These are phyloP conservation scores for Actenoides hombroni DNA, from an alignment of 2,113 vertebrate genomes.

Conservation along the genomic window DNA sequence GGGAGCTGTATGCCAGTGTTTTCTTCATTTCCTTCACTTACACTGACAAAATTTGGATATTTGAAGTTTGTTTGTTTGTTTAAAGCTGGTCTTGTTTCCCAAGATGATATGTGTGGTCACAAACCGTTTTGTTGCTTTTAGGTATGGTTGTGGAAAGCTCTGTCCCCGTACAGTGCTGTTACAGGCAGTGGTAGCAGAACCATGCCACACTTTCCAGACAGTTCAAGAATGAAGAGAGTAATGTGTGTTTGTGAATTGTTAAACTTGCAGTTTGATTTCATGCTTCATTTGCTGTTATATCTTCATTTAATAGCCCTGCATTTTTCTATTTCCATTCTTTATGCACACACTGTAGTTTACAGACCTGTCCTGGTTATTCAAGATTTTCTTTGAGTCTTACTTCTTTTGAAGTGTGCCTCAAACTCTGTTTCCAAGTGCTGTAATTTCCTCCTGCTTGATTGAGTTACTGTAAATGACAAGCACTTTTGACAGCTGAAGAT, in stretches of 20 bases:
- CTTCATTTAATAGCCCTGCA: background rate
- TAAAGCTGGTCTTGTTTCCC: background rate
- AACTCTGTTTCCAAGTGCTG: background rate
- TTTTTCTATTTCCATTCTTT: background rate
- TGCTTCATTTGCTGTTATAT: background rate
- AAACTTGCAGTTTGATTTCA: background rate
- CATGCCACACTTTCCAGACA: fast-evolving
- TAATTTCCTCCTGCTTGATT: background rate
- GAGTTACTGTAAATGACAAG: background rate
- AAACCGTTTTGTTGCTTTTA: background rate
- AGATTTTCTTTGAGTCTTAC: background rate
- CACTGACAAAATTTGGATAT: background rate
- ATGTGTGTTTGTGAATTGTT: background rate
- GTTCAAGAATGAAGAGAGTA: background rate
- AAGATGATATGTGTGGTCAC: background rate
- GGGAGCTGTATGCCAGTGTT: background rate
- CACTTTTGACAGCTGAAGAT: background rate
- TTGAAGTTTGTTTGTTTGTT: background rate
- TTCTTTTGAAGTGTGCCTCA: background rate
- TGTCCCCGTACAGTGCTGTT: background rate
- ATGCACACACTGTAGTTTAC: background rate
- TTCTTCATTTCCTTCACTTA: background rate
- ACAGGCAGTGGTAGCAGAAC: background rate
- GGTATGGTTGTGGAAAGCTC: background rate
- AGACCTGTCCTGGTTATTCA: background rate